These are phyloP conservation scores for Vulpes ferrilata DNA, from an alignment of 2,113 vertebrate genomes.

Conservation along the genomic window DNA sequence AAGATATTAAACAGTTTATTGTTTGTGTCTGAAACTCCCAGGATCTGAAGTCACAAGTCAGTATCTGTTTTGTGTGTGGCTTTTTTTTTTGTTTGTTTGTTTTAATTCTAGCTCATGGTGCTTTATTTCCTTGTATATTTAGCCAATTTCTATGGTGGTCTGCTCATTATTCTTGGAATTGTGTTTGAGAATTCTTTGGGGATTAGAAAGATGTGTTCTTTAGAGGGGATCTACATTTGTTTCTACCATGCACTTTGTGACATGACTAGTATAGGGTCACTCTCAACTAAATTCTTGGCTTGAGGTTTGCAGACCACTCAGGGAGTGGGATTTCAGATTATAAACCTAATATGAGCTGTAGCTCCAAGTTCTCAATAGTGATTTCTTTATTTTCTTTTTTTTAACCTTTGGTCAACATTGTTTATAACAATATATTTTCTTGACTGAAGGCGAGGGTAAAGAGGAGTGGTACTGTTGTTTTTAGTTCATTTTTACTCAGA, in stretches of 20 bases:
- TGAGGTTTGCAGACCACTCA: not conserved
- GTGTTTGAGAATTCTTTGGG: not conserved
- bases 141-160: not conserved
- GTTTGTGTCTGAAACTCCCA: not conserved
- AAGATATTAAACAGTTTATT: not conserved
- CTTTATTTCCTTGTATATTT: slow-evolving; percentile 28
- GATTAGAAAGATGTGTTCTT: not conserved
- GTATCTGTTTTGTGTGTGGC: not conserved
- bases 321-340: not conserved
- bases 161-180: slow-evolving; percentile 38
- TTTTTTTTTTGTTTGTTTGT: not conserved
- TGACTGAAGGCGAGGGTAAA: not conserved
- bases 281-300: slow-evolving; percentile 54
- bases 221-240: not conserved
- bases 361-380: not conserved
- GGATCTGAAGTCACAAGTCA: not conserved
- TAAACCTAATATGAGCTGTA: slow-evolving; percentile 21
- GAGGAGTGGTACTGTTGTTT: not conserved
- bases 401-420: not conserved
- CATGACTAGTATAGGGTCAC: not conserved
- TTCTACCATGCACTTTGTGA: not conserved
- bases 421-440: not conserved
- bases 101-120: not conserved
- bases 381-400: slow-evolving; percentile 3
- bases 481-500: not conserved